These are phyloP conservation scores for Drosophila austrosaltans DNA, from an alignment of 2,888 invertebrate genomes.

Conservation along the genomic window DNA sequence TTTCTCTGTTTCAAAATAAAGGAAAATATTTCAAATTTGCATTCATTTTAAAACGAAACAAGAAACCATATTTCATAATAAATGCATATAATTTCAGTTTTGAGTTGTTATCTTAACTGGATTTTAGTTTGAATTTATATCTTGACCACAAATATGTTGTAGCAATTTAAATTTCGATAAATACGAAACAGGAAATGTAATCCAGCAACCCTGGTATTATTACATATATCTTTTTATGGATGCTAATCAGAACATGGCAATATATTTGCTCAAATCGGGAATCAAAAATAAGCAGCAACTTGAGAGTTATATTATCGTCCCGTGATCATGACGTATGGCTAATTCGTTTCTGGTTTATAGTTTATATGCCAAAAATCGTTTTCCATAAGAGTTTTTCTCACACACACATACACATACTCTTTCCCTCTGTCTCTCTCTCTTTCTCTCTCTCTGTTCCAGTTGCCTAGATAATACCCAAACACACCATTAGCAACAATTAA, in stretches of 20 bases:
- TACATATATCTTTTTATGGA: neutral
- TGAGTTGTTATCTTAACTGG: too few species aligned
- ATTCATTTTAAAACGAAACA: too few species aligned
- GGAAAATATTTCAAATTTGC: too few species aligned
- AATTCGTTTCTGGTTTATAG: neutral
- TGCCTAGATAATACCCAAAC: conserved; percentile 38
- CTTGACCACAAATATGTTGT: too few species aligned
- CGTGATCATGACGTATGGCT: neutral
- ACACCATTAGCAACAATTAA: conserved; percentile 67
- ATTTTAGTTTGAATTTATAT: too few species aligned
- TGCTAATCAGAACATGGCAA: neutral
- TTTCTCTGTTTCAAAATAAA: neutral
- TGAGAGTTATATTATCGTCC: neutral
- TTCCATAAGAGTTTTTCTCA: neutral
- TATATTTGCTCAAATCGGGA: conserved; percentile 1
- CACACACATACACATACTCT: neutral
- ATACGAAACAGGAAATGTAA: too few species aligned
- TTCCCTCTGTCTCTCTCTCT: neutral
- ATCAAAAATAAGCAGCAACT: neutral
- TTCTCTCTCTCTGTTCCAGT: neutral
- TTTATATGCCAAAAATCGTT: neutral
- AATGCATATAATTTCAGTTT: too few species aligned
- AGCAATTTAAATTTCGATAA: too few species aligned
- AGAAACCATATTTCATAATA: too few species aligned
- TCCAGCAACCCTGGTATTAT: neutral